These are phyloP conservation scores for Camarhynchus parvulus DNA, from an alignment of 2,113 vertebrate genomes.

Conservation along the genomic window DNA sequence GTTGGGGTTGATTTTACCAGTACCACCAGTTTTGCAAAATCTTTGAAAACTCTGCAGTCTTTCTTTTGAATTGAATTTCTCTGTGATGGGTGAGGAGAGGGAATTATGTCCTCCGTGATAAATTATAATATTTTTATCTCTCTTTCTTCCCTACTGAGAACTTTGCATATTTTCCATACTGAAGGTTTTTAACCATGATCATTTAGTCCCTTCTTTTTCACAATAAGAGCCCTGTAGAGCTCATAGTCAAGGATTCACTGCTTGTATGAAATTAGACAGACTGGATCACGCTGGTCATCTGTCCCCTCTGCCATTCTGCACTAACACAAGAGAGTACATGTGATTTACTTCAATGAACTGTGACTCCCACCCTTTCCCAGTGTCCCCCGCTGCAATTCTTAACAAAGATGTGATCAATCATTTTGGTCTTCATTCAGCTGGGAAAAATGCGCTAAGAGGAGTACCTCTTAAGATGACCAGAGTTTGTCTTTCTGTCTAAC, in stretches of 20 bases:
- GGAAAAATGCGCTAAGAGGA: background rate
- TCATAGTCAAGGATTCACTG: background rate
- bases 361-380: background rate
- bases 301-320: background rate
- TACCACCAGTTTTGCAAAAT: background rate
- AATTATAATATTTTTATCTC: background rate
- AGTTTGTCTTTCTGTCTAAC: background rate
- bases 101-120: background rate
- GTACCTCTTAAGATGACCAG: background rate
- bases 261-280: background rate
- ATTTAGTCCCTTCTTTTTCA: background rate
- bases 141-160: background rate
- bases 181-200: background rate
- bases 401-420: slow-evolving; percentile 13
- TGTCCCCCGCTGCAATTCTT: background rate
- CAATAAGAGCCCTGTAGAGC: background rate
- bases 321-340: background rate
- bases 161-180: background rate
- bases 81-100: background rate
- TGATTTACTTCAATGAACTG: slow-evolving; percentile 13
- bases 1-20: background rate
- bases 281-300: background rate
- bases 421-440: background rate
- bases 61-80: background rate
- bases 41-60: background rate